These are phyloP conservation scores for Glyptemys insculpta DNA, from an alignment of 2,797 vertebrate genomes.

Conservation along the genomic window DNA sequence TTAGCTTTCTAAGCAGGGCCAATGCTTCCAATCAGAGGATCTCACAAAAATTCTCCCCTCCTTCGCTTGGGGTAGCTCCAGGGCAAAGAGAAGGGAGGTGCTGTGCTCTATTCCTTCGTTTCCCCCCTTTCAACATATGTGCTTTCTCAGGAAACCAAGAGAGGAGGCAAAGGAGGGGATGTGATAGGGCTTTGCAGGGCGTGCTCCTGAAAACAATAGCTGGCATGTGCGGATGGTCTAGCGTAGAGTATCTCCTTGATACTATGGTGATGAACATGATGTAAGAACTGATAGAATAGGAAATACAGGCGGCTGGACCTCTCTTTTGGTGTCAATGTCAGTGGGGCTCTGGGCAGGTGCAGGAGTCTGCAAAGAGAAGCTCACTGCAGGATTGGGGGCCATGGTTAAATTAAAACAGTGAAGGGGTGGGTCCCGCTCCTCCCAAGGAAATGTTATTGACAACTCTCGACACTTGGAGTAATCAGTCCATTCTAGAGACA, in stretches of 20 bases:
- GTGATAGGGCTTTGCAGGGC: background rate
- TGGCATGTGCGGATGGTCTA: too few relatives aligned
- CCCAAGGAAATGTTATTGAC: background rate
- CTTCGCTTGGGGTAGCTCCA: background rate
- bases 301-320: background rate
- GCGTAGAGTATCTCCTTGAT: too few relatives aligned
- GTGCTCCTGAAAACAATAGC: background rate
- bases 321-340: background rate
- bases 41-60: background rate
- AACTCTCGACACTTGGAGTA: accelerated
- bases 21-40: background rate
- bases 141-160: background rate
- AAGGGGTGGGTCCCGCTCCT: background rate
- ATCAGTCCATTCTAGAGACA: background rate
- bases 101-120: background rate
- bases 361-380: background rate
- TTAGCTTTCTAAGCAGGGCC: background rate
- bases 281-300: background rate
- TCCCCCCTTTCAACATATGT: background rate
- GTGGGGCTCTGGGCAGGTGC: background rate
- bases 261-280: accelerated
- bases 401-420: background rate
- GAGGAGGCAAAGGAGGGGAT: background rate
- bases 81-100: background rate
- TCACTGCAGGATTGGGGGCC: background rate